A percentile compares a stretch with the other conserved stretches of the same genome.
Conservation (phyloP, 2,888 invertebrate genomes). For the Parthenolecanium corni region DNA sequence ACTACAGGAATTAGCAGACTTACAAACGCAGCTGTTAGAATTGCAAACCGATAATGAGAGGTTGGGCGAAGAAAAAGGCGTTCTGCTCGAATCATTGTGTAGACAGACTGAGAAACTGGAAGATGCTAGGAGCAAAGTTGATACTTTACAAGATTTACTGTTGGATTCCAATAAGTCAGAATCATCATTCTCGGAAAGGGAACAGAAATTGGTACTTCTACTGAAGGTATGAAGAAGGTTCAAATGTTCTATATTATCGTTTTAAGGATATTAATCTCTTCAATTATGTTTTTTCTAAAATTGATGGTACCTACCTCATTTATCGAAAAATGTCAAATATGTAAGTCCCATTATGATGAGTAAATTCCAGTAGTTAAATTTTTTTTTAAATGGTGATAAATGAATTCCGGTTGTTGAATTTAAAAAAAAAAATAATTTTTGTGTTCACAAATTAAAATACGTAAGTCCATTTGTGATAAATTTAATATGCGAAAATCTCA, state of each 20-base stretch:
- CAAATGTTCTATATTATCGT: too few relatives aligned
- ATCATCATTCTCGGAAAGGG: constrained; percentile 49
- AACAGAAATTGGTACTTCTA: constrained; percentile 70
- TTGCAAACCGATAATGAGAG: constrained; percentile 46
- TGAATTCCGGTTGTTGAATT: too few relatives aligned
- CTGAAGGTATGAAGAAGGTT: constrained; percentile 56
- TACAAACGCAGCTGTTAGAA: constrained; percentile 52
- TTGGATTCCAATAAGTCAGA: constrained; percentile 45
- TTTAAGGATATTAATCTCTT: too few relatives aligned
- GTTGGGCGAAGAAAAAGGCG: constrained; percentile 75
- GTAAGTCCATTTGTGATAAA: too few relatives aligned
- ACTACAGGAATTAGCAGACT: constrained; percentile 78
- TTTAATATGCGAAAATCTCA: too few relatives aligned
- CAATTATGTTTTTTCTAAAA: too few relatives aligned
- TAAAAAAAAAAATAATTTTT: too few relatives aligned
- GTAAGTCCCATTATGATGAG: background rate
- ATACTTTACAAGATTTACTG: constrained; percentile 67
- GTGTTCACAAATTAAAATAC: too few relatives aligned
- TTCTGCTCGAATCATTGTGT: constrained; percentile 78
- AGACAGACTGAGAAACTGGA: constrained; percentile 85
- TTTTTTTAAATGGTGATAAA: too few relatives aligned
- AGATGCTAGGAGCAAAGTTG: constrained; percentile 71
- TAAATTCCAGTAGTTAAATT: too few relatives aligned
- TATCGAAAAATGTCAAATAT: too few relatives aligned
- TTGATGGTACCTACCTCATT: too few relatives aligned